A percentile compares a stretch with the other conserved stretches of the same genome.
These are phyloP conservation scores for Nothobranchius furzeri DNA, from an alignment of 2,113 vertebrate genomes.

Conservation along the genomic window DNA sequence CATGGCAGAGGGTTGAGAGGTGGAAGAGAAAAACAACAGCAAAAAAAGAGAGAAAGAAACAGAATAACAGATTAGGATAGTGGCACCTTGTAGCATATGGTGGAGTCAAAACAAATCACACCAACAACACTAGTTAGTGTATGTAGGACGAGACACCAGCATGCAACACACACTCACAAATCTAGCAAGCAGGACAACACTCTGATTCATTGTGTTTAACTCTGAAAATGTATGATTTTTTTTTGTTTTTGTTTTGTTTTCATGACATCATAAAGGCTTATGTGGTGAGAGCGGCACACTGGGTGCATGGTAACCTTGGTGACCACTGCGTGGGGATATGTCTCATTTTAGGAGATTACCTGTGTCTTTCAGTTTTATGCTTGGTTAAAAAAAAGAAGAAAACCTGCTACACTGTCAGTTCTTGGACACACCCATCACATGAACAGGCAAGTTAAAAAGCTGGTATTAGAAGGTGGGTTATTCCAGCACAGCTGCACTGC, in stretches of 20 bases:
- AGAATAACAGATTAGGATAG: slow-evolving; percentile 78
- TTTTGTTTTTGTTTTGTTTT: slow-evolving; percentile 14
- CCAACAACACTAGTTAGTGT: slow-evolving; percentile 37
- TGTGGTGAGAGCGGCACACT: slow-evolving; percentile 11
- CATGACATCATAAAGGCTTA: slow-evolving; percentile 1
- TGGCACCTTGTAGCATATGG: slow-evolving; percentile 64
- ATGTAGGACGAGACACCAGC: slow-evolving; percentile 50
- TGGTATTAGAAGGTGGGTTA: slow-evolving; percentile 29
- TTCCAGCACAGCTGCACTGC: slow-evolving; percentile 16
- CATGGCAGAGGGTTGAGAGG: slow-evolving; percentile 87
- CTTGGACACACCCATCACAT: slow-evolving; percentile 68
- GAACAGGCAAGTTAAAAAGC: slow-evolving; percentile 68
- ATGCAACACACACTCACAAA: slow-evolving; percentile 64
- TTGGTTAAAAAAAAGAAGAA: slow-evolving; percentile 24
- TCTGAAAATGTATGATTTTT: too few species aligned
- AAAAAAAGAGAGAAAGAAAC: slow-evolving; percentile 57
- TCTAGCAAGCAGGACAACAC: background rate
- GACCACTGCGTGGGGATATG: slow-evolving; percentile 35
- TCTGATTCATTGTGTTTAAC: too few species aligned
- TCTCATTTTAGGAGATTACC: slow-evolving; percentile 57
- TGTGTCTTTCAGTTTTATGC: slow-evolving; percentile 52
- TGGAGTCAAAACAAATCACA: slow-evolving; percentile 55
- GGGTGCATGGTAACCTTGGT: slow-evolving; percentile 15
- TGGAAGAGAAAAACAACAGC: slow-evolving; percentile 57
- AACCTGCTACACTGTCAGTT: slow-evolving; percentile 23